Evolutionary conservation across 2,888 invertebrate species (phyloP), one percentile per base, ranked within the genome.

Genomic region (Slavum lentiscoides): DNA sequence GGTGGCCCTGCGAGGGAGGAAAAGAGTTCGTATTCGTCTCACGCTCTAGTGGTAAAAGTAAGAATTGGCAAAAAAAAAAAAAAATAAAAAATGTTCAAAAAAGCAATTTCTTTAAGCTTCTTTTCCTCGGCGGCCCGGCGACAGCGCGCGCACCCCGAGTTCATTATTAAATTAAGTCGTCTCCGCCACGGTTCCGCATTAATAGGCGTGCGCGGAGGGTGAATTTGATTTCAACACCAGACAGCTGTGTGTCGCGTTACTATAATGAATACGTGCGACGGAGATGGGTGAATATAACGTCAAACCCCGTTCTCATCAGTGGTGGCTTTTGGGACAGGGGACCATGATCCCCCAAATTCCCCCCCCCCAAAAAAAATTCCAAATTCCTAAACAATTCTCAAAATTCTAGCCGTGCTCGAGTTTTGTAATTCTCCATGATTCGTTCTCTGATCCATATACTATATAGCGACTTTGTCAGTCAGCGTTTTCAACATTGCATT

Each of bases 131-230:
- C 17, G n/a, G 13, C 37, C 37, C 13, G 19, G 49, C 23, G 15
- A 23, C 23, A 43, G 43, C 43, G 7, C 3, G 11, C 30, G 6
- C 30, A 30, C 30, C 30, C 30, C 30, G 68, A 49, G 77, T 77
- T 77, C 58, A 66, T 80, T 80, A 80, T 80, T 80, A 80, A 80
- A 80, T 80, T 80, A 80, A 72, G 80, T 72, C 72, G 39, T 69
- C 49, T 80, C 72, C 55, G 30, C 30, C 30, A 30, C 30, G 61
- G 77, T 70, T 77, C 70, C 62, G 77, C 37, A 64, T 70, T 77
- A 62, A 70, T 62, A 68, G 43, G 43, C 37, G 53, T 0, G 55
- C 30, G 30, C 30, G 30, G 4, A 30, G 58, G 49, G 21, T 21
- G 62, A 64, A 80, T 80, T 80, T 58, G 72, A 80, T 80, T 80